Base-by-base conservation (phyloP, 2,113 vertebrate species). In the Anseranas semipalmata region DNA sequence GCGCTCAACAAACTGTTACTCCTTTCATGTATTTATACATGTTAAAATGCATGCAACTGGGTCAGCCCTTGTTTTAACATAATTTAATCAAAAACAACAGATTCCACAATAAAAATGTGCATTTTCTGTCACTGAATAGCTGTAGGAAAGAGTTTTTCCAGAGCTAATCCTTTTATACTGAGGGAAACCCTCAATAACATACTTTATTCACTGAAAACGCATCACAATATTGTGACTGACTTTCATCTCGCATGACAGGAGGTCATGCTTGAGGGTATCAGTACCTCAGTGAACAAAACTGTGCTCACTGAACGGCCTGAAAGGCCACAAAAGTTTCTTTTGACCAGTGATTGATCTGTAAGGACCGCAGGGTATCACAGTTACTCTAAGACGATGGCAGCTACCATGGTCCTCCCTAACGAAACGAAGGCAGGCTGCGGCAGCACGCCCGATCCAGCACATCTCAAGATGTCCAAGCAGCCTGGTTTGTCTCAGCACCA, bases 341-440 rank as follows among this genome's bases (percentile, higher is more conserved):
- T 50, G 52, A 83, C 10, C 75, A 70, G 32, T 33, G 55, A 66
- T 30, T 28, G 76, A 20, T 37, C 45, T 59, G 33, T 28, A 52
- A 52, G 2, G 2, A 15, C 25, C 0, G 1, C 43, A 78, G 25
- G 70, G 7, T 32, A 58, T 22, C 72, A 65, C 41, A 81, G 24
- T 77, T 6, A 66, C 1, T 3, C 30, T 22, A 10, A 0, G 1
- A 53, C 2, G 0, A 39, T 11, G 73, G 59, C 19, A 73, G 45
- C 35, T 60, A 28, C 76, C 2, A 20, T 50, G 35, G 25, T 15
- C 65, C 27, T 46, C 55, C 53, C 6, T 32, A 48, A 10, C 2
- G 46, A 82, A 89, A 72, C 0, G 1, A 73, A 67, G 56, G 56
- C 16, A 93, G 24, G 37, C 27, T 8, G 15, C 35, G 6, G 15